These are phyloP conservation scores for Trachymyrmex cornetzi DNA, from an alignment of 1,140 invertebrate species.

Conservation along the genomic window DNA sequence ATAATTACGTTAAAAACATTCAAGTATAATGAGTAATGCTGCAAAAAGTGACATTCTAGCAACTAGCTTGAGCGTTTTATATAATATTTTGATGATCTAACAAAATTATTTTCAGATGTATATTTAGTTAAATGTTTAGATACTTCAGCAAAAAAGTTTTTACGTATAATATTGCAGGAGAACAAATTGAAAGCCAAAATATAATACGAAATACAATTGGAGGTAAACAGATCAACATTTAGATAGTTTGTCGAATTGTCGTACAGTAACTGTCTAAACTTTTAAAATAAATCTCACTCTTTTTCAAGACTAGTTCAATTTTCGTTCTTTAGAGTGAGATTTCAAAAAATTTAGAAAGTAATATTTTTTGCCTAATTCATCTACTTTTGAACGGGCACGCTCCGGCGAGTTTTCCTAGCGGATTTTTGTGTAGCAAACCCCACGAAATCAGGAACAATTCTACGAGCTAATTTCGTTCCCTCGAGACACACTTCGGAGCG, in stretches of 20 bases:
- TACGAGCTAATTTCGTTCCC: constrained; percentile 62
- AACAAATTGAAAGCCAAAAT: background rate
- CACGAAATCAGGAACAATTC: constrained; percentile 52
- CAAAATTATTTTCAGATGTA: too few relatives aligned
- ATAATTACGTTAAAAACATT: too few relatives aligned
- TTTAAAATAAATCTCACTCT: too few relatives aligned
- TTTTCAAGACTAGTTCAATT: too few relatives aligned
- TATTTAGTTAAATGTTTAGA: too few relatives aligned
- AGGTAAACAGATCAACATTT: background rate
- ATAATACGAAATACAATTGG: background rate
- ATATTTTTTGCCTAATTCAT: constrained; percentile 32
- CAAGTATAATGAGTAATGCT: too few relatives aligned
- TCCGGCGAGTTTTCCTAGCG: background rate
- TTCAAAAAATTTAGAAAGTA: too few relatives aligned
- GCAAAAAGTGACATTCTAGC: too few relatives aligned
- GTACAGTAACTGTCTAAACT: background rate
- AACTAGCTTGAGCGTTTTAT: too few relatives aligned
- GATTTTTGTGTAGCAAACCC: constrained; percentile 46
- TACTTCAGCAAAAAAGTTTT: too few relatives aligned
- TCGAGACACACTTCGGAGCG: background rate
- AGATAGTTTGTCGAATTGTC: background rate
- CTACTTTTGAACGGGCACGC: constrained; percentile 13
- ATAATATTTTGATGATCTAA: too few relatives aligned
- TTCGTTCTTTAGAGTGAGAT: too few relatives aligned
- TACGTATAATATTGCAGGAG: background rate